Evolutionary conservation across 1,140 invertebrate genomes (phyloP).

Genomic region (Tetramorium simillimum): DNA sequence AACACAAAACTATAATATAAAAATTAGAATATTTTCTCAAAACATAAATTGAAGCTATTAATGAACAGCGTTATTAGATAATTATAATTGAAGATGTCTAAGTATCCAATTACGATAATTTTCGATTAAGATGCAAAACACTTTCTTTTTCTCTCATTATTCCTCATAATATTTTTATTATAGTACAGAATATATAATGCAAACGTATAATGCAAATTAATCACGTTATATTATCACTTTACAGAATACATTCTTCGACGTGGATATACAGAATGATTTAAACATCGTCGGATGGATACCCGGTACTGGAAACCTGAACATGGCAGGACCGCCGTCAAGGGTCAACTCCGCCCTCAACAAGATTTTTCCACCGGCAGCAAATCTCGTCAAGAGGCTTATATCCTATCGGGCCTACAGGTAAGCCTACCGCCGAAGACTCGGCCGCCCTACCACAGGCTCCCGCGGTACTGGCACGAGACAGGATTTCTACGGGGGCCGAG

Average conservation of each 20-base stretch:
- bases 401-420: constrained; percentile 37
- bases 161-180: not conserved
- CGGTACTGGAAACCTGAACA: not conserved
- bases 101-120: not conserved
- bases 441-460: constrained; percentile 10
- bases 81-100: not conserved
- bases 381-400: constrained; percentile 42
- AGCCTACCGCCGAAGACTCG: constrained; percentile 44
- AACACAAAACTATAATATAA: not conserved
- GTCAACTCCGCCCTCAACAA: constrained; percentile 47
- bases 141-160: not conserved
- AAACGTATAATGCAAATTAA: not conserved
- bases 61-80: not conserved
- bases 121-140: not conserved
- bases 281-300: constrained; percentile 6
- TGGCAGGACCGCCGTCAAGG: constrained; percentile 15
- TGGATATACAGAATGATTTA: not conserved
- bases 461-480: constrained; percentile 59
- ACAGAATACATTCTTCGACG: not conserved
- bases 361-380: constrained; percentile 20
- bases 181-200: not conserved
- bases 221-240: not conserved
- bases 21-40: not conserved
- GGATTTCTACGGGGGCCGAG: constrained; percentile 77
- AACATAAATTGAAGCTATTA: not conserved